phyloP scores from a whole-genome alignment of 2,113 vertebrate species.

The Columba janthina region DNA sequence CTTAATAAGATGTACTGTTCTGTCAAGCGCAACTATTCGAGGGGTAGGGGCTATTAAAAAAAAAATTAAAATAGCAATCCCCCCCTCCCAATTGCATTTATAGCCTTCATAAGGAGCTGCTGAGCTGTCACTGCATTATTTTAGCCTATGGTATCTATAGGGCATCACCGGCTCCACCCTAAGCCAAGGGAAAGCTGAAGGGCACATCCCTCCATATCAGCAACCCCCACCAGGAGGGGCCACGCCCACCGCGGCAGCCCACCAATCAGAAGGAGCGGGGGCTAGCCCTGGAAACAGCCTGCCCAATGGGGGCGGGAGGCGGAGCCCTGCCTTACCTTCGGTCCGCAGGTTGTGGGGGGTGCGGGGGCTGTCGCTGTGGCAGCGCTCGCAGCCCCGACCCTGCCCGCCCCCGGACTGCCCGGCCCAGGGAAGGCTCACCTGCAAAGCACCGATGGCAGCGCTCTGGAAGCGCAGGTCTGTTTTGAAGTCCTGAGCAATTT shows the following conservation, averaged over 20 bases:
- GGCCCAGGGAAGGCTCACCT: slow-evolving; percentile 57
- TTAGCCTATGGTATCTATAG: rapidly evolving
- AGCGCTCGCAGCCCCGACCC: rapidly evolving
- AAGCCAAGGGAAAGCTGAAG: not conserved
- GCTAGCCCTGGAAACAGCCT: slow-evolving; percentile 69
- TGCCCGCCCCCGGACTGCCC: not conserved
- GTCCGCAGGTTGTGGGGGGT: not conserved
- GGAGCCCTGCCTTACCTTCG: not conserved
- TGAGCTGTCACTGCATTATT: not conserved
- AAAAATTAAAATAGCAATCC: not conserved
- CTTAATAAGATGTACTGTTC: not conserved
- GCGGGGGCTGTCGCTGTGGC: too few species aligned
- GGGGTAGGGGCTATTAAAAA: not conserved
- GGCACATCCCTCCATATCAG: rapidly evolving
- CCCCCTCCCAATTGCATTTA: rapidly evolving
- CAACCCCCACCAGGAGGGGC: not conserved
- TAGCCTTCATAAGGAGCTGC: not conserved
- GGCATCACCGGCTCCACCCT: not conserved
- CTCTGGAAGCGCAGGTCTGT: slow-evolving; percentile 89
- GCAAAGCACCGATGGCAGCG: slow-evolving; percentile 87
- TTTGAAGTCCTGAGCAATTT: slow-evolving; percentile 91
- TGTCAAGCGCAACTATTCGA: not conserved
- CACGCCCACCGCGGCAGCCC: not conserved
- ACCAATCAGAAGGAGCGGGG: slow-evolving; percentile 51
- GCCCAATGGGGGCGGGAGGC: slow-evolving; percentile 48